Evolutionary conservation across 2,888 invertebrate species (phyloP).

Genomic region (Cetonia aurata): DNA sequence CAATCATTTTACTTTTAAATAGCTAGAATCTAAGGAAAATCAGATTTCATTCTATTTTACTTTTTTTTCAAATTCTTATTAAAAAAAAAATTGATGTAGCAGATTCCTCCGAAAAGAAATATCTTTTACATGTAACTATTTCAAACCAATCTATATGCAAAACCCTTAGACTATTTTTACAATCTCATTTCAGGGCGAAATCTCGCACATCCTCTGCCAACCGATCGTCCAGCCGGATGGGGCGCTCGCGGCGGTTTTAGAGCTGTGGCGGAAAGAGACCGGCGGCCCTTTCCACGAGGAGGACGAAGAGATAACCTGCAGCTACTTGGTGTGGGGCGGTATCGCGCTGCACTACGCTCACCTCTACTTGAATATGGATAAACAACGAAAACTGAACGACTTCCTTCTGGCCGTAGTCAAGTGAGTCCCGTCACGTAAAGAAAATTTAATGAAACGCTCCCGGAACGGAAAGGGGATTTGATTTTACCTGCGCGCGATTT

Average conservation of each 20-base stretch:
- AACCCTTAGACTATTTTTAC: no score
- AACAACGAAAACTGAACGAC: constrained; percentile 80
- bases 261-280: constrained; percentile 73
- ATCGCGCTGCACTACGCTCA: constrained; percentile 78
- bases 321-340: constrained; percentile 78
- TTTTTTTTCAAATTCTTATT: no score
- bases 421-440: constrained; percentile 69
- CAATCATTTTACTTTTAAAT: no score
- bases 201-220: constrained; percentile 70
- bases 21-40: no score
- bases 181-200: constrained; percentile 60
- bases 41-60: no score
- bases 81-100: no score
- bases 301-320: constrained; percentile 78
- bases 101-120: no score
- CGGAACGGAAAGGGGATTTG: constrained; percentile 18
- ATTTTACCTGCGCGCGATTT: constrained; percentile 5
- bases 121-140: no score
- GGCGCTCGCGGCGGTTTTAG: constrained; percentile 75
- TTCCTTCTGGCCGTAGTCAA: constrained; percentile 85
- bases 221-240: constrained; percentile 76
- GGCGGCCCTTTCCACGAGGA: constrained; percentile 72
- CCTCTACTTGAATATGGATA: constrained; percentile 77
- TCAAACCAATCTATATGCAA: no score
- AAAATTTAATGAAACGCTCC: constrained; percentile 11